phyloP scores from a whole-genome alignment of 1,140 invertebrate genomes.

The Drosophila simulans region DNA sequence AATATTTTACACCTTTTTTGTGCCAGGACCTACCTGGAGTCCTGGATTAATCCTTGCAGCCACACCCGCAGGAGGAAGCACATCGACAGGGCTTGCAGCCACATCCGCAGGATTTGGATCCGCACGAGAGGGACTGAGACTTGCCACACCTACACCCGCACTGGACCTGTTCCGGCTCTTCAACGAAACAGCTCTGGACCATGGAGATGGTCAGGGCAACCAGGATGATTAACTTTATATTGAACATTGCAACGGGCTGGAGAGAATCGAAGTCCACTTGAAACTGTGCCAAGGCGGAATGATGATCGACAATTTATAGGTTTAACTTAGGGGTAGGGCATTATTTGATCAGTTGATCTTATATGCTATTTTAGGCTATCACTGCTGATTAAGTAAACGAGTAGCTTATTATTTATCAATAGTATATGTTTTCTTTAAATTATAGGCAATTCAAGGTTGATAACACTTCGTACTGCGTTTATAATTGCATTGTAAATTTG shows the following conservation, averaged over 20 bases:
- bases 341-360: constrained; percentile 33
- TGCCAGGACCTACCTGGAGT: not conserved
- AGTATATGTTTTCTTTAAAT: not conserved
- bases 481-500: no score
- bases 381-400: constrained; percentile 17
- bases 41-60: not conserved
- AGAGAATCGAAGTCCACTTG: not conserved
- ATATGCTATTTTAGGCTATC: not conserved
- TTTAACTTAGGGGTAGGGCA: not conserved
- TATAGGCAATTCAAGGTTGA: not conserved
- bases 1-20: not conserved
- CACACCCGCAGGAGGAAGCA: constrained; percentile 1
- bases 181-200: constrained; percentile 1
- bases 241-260: constrained; percentile 14
- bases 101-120: constrained; percentile 12
- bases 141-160: constrained; percentile 10
- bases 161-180: constrained; percentile 15
- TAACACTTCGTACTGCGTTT: not conserved
- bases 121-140: constrained; percentile 11
- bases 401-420: not conserved
- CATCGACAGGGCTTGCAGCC: constrained; percentile 8
- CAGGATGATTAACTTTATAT: constrained; percentile 35
- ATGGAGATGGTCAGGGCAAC: constrained; percentile 28
- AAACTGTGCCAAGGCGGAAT: not conserved
- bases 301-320: constrained; percentile 12